phyloP scores from a whole-genome alignment of 2,797 vertebrate genomes.

The Pelobates cultripes region DNA sequence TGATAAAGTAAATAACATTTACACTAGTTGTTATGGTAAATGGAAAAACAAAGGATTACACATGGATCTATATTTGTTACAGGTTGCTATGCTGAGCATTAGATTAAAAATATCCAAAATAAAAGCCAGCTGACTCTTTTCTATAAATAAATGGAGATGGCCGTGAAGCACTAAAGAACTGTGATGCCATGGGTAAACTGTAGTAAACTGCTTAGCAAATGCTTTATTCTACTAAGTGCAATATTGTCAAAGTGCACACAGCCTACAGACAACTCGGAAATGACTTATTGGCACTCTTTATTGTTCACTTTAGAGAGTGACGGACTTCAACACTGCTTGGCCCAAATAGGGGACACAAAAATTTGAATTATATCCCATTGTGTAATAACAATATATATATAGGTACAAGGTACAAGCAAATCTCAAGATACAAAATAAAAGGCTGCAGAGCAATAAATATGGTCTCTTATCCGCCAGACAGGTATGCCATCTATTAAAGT shows the following conservation, averaged over 20 bases:
- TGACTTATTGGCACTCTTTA: no score
- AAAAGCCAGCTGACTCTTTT: slow-evolving; percentile 56
- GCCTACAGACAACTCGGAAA: neutral
- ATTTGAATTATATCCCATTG: no score
- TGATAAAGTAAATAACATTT: no score
- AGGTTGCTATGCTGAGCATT: slow-evolving; percentile 49
- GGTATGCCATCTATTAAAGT: no score
- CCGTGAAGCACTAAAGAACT: slow-evolving; percentile 58
- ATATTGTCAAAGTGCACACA: slow-evolving; percentile 17
- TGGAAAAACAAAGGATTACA: slow-evolving; percentile 20
- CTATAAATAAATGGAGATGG: slow-evolving; percentile 63
- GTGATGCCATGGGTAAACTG: slow-evolving; percentile 28
- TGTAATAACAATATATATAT: no score
- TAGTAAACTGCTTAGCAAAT: slow-evolving; percentile 60
- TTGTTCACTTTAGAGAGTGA: no score
- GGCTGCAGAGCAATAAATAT: no score
- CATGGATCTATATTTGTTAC: slow-evolving; percentile 50
- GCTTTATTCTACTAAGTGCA: slow-evolving; percentile 54
- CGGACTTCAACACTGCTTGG: no score
- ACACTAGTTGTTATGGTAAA: neutral
- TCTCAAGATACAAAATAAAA: no score
- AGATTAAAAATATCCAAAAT: slow-evolving; percentile 61
- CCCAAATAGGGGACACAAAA: no score
- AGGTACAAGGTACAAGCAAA: no score
- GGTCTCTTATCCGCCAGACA: no score